Conservation (phyloP, 2,888 invertebrate genomes). For the Melipona bicolor region DNA sequence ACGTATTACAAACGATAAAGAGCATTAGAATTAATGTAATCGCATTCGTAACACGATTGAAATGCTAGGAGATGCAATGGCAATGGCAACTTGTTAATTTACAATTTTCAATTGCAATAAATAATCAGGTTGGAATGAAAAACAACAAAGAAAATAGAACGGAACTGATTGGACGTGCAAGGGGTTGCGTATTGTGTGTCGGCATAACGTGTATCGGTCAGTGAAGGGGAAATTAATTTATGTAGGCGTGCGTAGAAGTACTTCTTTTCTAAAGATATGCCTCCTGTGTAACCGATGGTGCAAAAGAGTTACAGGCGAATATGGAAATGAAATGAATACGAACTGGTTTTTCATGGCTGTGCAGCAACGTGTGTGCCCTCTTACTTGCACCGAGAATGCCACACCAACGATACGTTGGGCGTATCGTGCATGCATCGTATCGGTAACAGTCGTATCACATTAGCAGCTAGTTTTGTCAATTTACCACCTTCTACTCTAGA, state of each 20-base stretch:
- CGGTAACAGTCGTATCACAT: conserved; percentile 41
- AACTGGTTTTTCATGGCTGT: conserved; percentile 59
- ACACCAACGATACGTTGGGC: conserved; percentile 42
- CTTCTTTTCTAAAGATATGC: conserved; percentile 39
- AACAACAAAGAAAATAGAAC: conserved; percentile 48
- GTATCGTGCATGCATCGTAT: conserved; percentile 45
- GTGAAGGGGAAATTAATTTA: conserved; percentile 70
- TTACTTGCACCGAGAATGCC: conserved; percentile 48
- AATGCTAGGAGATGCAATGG: conserved; percentile 1
- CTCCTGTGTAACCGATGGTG: conserved; percentile 18
- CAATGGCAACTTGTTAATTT: conserved; percentile 22
- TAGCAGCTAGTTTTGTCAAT: conserved; percentile 40
- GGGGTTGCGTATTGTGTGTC: conserved; percentile 43
- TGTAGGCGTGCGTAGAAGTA: conserved; percentile 61
- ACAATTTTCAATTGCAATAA: conserved; percentile 27
- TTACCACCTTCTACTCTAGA: not conserved
- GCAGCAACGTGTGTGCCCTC: conserved; percentile 16
- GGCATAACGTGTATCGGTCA: conserved; percentile 4
- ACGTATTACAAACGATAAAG: not conserved
- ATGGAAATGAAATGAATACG: conserved; percentile 66
- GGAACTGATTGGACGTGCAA: conserved; percentile 39
- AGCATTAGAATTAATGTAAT: not conserved
- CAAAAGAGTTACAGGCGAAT: conserved; percentile 61
- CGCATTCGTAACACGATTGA: not conserved
- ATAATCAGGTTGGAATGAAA: conserved; percentile 22